Percentiles rank a stretch among this genome's conserved stretches.
These are phyloP conservation scores for Liasis olivaceus DNA, from an alignment of 2,797 vertebrate genomes.

Conservation along the genomic window DNA sequence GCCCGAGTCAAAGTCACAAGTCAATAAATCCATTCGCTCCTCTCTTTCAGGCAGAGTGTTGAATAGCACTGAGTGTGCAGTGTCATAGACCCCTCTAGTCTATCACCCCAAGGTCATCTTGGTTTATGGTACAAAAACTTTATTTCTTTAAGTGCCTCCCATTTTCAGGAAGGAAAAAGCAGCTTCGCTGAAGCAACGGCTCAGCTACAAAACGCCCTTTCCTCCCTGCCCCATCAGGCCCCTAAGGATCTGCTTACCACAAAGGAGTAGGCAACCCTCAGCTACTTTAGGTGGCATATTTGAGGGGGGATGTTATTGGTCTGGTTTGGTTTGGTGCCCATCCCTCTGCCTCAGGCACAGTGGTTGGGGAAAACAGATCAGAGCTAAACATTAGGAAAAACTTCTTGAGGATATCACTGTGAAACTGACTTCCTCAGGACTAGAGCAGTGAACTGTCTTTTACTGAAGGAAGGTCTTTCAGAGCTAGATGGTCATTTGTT, in stretches of 20 bases:
- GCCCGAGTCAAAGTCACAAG: conserved; percentile 83
- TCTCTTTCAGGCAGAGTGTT: conserved; percentile 82
- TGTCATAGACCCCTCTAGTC: conserved; percentile 87
- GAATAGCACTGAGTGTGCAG: conserved; percentile 83
- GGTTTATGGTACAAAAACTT: conserved; percentile 76
- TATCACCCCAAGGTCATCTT: conserved; percentile 89
- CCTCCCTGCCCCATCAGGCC: not conserved
- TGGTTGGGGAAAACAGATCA: not conserved
- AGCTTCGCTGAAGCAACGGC: not conserved
- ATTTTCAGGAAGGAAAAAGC: conserved; percentile 35
- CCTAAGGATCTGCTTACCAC: not conserved
- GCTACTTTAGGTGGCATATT: not conserved
- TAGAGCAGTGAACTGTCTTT: not conserved
- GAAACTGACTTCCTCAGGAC: not conserved
- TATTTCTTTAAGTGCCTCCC: conserved; percentile 66
- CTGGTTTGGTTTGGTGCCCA: not conserved
- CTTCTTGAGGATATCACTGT: not conserved
- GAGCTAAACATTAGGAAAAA: not conserved
- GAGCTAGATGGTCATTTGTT: not conserved
- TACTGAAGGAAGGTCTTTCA: not conserved
- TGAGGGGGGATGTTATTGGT: not conserved
- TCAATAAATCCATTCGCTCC: conserved; percentile 94
- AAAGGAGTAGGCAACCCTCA: not conserved
- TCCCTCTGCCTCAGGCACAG: not conserved
- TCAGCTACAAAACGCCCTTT: not conserved